A percentile compares a stretch with the other conserved stretches of the same genome.
phyloP scores from a whole-genome alignment of 2,113 vertebrate genomes.

The Catharus minimus region DNA sequence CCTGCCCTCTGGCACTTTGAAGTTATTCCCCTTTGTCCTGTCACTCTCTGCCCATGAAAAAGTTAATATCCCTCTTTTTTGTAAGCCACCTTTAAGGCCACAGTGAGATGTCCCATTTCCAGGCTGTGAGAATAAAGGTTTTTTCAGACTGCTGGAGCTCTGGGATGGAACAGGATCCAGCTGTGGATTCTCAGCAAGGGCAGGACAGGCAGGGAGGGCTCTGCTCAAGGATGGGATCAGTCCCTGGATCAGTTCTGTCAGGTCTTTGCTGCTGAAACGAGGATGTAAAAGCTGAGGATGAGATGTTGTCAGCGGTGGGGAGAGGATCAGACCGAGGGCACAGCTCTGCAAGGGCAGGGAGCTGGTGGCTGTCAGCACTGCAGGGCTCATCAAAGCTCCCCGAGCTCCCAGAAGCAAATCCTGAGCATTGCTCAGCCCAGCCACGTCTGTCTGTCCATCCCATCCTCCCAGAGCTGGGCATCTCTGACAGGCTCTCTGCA shows the following conservation, averaged over 20 bases:
- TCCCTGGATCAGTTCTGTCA: rapidly evolving
- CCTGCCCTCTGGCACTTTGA: background rate
- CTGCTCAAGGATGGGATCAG: background rate
- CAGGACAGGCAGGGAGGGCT: background rate
- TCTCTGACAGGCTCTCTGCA: constrained; percentile 33
- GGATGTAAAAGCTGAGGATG: background rate
- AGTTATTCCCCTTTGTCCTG: background rate
- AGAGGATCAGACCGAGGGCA: background rate
- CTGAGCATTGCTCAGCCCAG: background rate
- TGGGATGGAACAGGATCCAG: rapidly evolving
- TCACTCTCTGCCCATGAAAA: background rate
- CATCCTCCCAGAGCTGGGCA: background rate
- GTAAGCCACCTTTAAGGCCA: background rate
- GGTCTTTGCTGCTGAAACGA: background rate
- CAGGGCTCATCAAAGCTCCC: background rate
- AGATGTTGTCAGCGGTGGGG: background rate
- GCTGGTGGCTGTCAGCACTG: background rate
- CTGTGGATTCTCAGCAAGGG: background rate
- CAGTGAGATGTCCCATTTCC: background rate
- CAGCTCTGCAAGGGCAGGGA: background rate
- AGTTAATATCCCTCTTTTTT: background rate
- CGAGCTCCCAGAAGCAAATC: background rate
- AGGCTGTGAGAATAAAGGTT: background rate
- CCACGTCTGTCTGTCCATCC: constrained; percentile 32
- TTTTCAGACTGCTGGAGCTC: rapidly evolving